Conservation (phyloP, 2,888 invertebrate species). For the Aphidius colemani region DNA sequence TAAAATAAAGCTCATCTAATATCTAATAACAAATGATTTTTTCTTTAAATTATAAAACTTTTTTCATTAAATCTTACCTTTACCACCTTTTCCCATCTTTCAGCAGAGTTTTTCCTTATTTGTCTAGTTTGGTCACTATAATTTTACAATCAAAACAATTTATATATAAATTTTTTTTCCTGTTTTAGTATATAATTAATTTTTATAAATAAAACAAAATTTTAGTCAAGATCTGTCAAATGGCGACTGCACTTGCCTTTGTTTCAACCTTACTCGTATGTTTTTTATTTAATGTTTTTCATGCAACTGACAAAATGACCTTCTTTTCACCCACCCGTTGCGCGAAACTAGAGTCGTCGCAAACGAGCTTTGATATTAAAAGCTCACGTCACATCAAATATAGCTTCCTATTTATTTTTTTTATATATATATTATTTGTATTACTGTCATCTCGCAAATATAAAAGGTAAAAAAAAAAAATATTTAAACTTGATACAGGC, state of each 20-base stretch:
- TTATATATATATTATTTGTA: too few relatives aligned
- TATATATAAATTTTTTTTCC: neutral
- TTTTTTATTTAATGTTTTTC: neutral
- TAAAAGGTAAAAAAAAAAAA: too few relatives aligned
- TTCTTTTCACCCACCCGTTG: neutral
- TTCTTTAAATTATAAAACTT: neutral
- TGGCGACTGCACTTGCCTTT: constrained; percentile 26
- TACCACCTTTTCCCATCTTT: constrained; percentile 43
- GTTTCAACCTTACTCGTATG: constrained; percentile 22
- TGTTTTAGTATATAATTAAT: neutral
- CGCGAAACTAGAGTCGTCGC: constrained; percentile 7
- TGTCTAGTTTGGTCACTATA: neutral
- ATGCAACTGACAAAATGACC: neutral
- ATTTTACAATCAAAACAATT: neutral
- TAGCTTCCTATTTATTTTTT: too few relatives aligned
- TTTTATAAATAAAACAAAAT: neutral
- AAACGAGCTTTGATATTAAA: neutral
- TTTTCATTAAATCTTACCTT: constrained; percentile 36
- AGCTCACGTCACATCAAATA: neutral
- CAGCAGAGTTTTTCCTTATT: constrained; percentile 15
- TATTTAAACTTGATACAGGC: too few relatives aligned
- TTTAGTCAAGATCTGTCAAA: constrained; percentile 19
- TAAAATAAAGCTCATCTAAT: too few relatives aligned
- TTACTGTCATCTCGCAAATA: too few relatives aligned
- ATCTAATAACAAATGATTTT: too few relatives aligned